Percentiles rank a stretch among this genome's conserved stretches.
phyloP scores from a whole-genome alignment of 2,888 invertebrate species.

The Calliphora vomitoria region DNA sequence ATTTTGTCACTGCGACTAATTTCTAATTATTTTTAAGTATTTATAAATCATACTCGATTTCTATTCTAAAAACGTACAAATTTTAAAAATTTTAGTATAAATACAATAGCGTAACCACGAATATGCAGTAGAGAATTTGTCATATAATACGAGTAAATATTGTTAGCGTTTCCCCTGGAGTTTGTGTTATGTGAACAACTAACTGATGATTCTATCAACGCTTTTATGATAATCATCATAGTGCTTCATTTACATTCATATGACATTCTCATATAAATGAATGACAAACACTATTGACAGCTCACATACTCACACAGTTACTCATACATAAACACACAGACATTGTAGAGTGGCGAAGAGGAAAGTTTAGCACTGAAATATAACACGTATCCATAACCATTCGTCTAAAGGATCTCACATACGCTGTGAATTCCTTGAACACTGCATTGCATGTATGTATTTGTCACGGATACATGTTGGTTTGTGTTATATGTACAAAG shows the following conservation, averaged over 20 bases:
- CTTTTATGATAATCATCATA: constrained; percentile 9
- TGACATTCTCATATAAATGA: not conserved
- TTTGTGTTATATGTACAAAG: not conserved
- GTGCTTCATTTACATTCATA: constrained; percentile 14
- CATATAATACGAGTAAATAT: not conserved
- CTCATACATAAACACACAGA: not conserved
- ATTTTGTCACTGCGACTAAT: not conserved
- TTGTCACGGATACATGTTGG: not conserved
- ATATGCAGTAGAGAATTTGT: not conserved
- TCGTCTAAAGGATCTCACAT: not conserved
- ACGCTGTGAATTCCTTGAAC: not conserved
- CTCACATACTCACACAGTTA: not conserved
- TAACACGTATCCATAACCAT: not conserved
- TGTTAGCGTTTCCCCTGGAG: not conserved
- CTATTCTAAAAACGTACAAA: not conserved
- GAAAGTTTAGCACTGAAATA: not conserved
- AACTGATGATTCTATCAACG: not conserved
- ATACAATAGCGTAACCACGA: not conserved
- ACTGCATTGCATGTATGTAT: not conserved
- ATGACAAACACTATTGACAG: not conserved
- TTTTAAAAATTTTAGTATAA: not conserved
- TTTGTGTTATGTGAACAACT: not conserved
- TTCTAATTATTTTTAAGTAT: not conserved
- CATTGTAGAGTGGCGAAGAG: not conserved
- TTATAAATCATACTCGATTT: not conserved